A percentile compares a stretch with the other conserved stretches of the same genome.
These are phyloP conservation scores for Aplysina aerophoba DNA, from an alignment of 37 sponge, comb jelly and placozoan genomes.

Conservation along the genomic window DNA sequence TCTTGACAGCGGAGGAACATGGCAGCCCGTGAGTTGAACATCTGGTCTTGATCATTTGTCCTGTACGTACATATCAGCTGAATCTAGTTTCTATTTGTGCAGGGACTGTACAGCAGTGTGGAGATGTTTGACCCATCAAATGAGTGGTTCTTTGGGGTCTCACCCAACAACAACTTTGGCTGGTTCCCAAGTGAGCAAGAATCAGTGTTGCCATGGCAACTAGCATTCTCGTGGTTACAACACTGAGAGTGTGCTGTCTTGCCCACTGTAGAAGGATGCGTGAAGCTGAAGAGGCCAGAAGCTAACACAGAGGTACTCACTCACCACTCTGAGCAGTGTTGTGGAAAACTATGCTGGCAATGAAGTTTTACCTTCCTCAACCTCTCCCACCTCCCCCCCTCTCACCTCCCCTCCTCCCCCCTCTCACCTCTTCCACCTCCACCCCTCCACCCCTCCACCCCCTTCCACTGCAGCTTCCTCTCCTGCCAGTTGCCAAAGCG, in stretches of 20 bases:
- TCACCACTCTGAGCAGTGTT: no score
- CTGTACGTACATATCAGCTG: background rate
- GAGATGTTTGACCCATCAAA: slow-evolving; percentile 78
- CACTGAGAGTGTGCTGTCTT: background rate
- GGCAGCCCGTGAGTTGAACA: slow-evolving; percentile 62
- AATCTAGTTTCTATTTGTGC: background rate
- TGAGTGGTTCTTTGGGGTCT: slow-evolving; percentile 63
- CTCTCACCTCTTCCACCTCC: no score
- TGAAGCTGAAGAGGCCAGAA: background rate
- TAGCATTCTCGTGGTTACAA: background rate
- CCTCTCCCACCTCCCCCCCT: no score
- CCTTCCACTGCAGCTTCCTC: background rate
- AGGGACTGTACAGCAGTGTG: slow-evolving; percentile 68
- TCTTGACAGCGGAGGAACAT: slow-evolving; percentile 45
- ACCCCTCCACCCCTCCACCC: no score
- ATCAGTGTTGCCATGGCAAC: background rate
- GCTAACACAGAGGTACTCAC: background rate
- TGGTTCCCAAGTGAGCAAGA: slow-evolving; percentile 77
- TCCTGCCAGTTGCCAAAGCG: background rate
- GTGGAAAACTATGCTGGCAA: no score
- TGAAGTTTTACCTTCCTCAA: no score
- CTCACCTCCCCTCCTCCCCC: no score
- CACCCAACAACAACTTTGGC: slow-evolving; percentile 33
- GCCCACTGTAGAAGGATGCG: slow-evolving; percentile 18
- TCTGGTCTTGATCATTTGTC: background rate